Evolutionary conservation across 2,888 invertebrate genomes (phyloP), one percentile per base, ranked within the genome.

Genomic region (Sinhomidia bicolor): DNA sequence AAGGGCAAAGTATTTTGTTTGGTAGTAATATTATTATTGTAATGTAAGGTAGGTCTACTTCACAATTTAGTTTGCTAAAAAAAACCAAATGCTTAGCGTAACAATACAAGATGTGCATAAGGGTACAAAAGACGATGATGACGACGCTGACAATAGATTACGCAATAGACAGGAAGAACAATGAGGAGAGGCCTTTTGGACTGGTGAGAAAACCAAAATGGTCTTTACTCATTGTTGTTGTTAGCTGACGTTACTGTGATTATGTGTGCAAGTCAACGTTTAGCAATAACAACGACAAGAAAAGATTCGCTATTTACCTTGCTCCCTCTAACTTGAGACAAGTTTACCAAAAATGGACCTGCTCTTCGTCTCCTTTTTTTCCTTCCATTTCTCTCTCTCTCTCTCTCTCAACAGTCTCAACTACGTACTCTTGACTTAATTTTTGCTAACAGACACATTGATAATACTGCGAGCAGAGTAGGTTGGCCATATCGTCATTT

Each of bases 111-210:
- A 54, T 7, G 5, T 54, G n/a, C 54, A 54, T 1, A 54, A 9
- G 10, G 12, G 5, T 51, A 14, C 1, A 17, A 17, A 51, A 51
- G 1, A 9, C 9, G 4, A 7, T 41, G 51, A 51, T 51, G 26
- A 60, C 29, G 60, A 12, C 2, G 60, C 9, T 29, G 60, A 60
- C 54, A n/a, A 36, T n/a, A 20, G 65, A 65, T 65, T 65, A 17
- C 23, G 71, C 23, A 71, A 71, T 71, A 44, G 71, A 71, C 71
- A 71, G 71, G 71, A 71, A 71, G 71, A 71, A 71, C 20, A 71
- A 71, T 71, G 41, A 71, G 10, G 44, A 71, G 41, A 71, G 71
- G 71, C 17, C 36, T 68, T 68, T 65, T 4, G 17, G 17, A 5
- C 20, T 54, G 76, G 54, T 54, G 32, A 32, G 54, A 51, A 74